Percentiles rank a stretch among this genome's conserved stretches.
Evolutionary conservation across 2,113 vertebrate species (phyloP).

Genomic region (Pycnonotus jocosus): DNA sequence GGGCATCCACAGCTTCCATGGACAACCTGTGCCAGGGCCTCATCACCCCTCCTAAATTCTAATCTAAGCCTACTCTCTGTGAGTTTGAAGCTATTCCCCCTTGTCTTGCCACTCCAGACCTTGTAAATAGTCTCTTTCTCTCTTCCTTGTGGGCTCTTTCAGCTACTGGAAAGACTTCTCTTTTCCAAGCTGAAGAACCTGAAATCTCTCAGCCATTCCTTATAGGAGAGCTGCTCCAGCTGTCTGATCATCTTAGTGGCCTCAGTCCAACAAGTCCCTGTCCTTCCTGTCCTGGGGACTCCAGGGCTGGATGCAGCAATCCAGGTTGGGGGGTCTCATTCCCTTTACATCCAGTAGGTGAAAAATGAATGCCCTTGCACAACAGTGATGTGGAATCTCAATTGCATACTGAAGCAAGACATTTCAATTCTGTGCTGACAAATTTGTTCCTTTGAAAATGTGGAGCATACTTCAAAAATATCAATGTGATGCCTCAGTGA

Average conservation of each 20-base stretch:
- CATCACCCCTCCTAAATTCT: background rate
- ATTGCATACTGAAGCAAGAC: background rate
- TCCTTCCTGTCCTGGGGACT: background rate
- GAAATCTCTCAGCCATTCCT: background rate
- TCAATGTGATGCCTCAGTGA: constrained; percentile 29
- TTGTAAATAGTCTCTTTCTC: background rate
- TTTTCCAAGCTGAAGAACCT: background rate
- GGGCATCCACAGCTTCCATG: background rate
- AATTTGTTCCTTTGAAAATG: constrained; percentile 32
- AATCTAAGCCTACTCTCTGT: background rate
- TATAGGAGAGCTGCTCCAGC: background rate
- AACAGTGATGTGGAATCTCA: background rate
- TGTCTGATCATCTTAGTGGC: background rate
- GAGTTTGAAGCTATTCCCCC: background rate
- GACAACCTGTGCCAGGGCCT: background rate
- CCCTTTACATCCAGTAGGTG: background rate
- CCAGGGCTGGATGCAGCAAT: background rate
- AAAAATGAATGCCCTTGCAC: background rate
- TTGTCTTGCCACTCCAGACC: background rate
- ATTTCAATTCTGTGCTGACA: constrained; percentile 25
- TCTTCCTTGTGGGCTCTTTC: background rate
- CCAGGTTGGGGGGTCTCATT: background rate
- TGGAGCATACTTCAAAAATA: constrained; percentile 20
- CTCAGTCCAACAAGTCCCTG: background rate
- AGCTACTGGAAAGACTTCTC: background rate